Evolutionary conservation across 30 jellyfish, hydroid and myxozoan species (phyloP).

Genomic region (Aurelia sp.): DNA sequence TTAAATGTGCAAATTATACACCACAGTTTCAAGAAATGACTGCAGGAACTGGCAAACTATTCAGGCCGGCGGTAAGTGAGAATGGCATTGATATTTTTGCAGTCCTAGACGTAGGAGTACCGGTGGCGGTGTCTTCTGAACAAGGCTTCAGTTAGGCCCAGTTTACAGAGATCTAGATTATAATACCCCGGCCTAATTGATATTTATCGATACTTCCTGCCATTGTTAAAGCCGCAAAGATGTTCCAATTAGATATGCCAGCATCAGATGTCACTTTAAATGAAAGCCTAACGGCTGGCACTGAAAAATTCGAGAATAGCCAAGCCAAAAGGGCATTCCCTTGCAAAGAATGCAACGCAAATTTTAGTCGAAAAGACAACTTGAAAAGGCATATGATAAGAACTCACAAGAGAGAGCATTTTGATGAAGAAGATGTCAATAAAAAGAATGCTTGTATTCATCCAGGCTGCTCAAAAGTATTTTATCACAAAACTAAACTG

Average conservation of each 20-base stretch:
- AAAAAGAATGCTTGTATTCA: conserved; percentile 9
- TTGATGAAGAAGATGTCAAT: conserved; percentile 12
- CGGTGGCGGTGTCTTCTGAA: too few relatives aligned
- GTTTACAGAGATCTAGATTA: too few relatives aligned
- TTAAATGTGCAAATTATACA: neutral
- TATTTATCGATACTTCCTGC: too few relatives aligned
- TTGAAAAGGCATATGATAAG: conserved; percentile 25
- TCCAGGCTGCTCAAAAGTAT: conserved; percentile 24
- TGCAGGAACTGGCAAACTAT: conserved; percentile 45
- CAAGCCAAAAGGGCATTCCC: neutral
- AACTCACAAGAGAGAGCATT: conserved; percentile 1
- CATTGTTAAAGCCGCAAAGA: too few relatives aligned
- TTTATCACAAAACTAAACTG: conserved; percentile 31
- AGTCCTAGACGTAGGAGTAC: too few relatives aligned
- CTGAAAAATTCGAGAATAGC: neutral
- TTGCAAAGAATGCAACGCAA: conserved; percentile 13
- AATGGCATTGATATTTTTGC: neutral
- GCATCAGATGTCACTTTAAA: neutral
- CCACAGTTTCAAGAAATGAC: neutral
- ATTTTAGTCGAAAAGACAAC: conserved; percentile 25
- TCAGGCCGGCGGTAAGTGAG: conserved; percentile 54
- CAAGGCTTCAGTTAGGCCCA: too few relatives aligned
- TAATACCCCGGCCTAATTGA: too few relatives aligned
- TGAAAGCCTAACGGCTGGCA: neutral
- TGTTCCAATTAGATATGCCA: conserved; percentile 7